A percentile compares a stretch with the other conserved stretches of the same genome.
Conservation (phyloP, 92 coral and sea anemone species). For the Plumapathes pennacea region DNA sequence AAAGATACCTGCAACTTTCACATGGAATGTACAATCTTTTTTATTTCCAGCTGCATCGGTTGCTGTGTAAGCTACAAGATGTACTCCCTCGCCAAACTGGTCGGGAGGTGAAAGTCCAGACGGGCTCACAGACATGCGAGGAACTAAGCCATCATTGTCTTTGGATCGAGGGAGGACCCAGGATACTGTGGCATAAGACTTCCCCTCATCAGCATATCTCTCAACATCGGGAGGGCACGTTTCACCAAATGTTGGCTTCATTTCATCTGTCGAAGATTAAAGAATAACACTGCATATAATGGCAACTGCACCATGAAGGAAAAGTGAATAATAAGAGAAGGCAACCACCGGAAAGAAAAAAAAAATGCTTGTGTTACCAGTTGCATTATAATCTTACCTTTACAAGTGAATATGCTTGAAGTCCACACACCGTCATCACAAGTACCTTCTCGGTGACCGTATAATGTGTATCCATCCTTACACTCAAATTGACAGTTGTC, state of each 20-base stretch:
- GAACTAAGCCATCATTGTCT: conserved; percentile 35
- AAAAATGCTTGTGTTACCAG: too few species aligned
- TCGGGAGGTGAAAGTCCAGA: conserved; percentile 14
- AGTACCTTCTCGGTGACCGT: conserved; percentile 8
- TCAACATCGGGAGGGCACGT: conserved; percentile 41
- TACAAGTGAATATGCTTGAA: conserved; percentile 9
- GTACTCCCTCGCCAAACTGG: conserved; percentile 43
- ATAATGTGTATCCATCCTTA: conserved; percentile 19
- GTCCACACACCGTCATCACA: conserved; percentile 46
- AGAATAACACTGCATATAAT: too few species aligned
- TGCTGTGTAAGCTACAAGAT: conserved; percentile 31
- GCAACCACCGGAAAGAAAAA: too few species aligned
- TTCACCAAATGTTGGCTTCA: conserved; percentile 35
- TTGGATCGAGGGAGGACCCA: conserved; percentile 39
- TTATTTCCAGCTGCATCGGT: conserved; percentile 31
- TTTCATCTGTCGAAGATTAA: conserved; percentile 11
- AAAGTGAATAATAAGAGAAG: too few species aligned
- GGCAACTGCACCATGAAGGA: too few species aligned
- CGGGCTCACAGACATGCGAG: conserved; percentile 24
- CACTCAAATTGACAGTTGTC: conserved; percentile 12
- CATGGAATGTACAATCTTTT: conserved; percentile 18
- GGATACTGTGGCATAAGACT: conserved; percentile 23
- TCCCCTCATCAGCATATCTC: conserved; percentile 32
- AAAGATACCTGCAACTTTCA: conserved; percentile 40
- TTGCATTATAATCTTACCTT: too few species aligned